phyloP scores from a whole-genome alignment of 53 echinoderm and acorn worm genomes.

The Zoroaster sp. region DNA sequence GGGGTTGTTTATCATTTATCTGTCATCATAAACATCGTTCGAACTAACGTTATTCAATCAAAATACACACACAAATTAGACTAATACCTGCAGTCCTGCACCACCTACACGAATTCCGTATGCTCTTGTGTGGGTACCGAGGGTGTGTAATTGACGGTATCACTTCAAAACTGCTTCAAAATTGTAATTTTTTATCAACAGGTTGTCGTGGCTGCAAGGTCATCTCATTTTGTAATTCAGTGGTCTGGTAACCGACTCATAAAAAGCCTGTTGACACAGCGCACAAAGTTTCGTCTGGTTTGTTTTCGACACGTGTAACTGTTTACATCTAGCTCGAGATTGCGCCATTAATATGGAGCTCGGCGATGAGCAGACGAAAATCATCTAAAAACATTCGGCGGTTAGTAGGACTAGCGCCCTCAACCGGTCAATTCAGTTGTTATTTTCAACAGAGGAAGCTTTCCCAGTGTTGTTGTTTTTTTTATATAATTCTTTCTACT shows the following conservation, averaged over 20 bases:
- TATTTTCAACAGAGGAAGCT: no score
- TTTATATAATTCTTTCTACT: no score
- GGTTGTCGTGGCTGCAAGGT: neutral
- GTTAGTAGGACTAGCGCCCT: neutral
- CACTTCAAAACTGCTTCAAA: neutral
- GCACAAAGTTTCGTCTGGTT: neutral
- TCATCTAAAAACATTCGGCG: neutral
- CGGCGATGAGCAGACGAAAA: constrained; percentile 9
- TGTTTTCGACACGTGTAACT: neutral
- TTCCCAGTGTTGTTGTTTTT: no score
- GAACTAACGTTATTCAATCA: no score
- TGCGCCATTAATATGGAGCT: neutral
- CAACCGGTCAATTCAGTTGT: neutral
- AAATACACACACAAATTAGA: no score
- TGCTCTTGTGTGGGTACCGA: neutral
- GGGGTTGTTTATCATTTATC: no score
- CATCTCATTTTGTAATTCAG: no score
- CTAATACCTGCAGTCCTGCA: no score
- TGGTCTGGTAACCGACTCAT: neutral
- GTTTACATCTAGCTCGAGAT: neutral
- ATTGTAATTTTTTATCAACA: neutral
- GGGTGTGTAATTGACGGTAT: neutral
- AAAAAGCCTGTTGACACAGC: neutral
- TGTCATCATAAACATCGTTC: no score
- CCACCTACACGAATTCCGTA: neutral